These are phyloP conservation scores for Teleogryllus oceanicus DNA, from an alignment of 2,888 invertebrate genomes.

Conservation along the genomic window DNA sequence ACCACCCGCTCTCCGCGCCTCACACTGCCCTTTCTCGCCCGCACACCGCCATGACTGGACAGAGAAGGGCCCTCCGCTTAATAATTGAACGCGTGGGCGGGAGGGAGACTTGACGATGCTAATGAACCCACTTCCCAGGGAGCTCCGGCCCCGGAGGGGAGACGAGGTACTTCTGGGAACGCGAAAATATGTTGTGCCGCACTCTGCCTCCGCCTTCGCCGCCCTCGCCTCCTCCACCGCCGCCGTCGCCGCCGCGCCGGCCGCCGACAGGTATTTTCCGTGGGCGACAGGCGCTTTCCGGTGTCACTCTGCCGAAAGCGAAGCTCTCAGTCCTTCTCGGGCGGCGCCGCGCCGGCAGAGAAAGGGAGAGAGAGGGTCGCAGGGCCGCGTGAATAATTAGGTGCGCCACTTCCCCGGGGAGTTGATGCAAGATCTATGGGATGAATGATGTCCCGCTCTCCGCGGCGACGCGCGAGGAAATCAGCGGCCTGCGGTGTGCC, in stretches of 20 bases:
- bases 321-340: background rate
- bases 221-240: background rate
- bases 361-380: background rate
- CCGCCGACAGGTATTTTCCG: background rate
- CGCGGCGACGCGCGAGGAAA: background rate
- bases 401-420: background rate
- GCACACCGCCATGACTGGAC: background rate
- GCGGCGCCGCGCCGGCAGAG: background rate
- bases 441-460: background rate
- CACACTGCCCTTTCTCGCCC: background rate
- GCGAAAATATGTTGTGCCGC: slow-evolving; percentile 10
- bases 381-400: background rate
- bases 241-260: background rate
- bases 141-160: background rate
- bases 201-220: background rate
- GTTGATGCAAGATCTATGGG: slow-evolving; percentile 2
- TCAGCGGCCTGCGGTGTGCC: too few species aligned
- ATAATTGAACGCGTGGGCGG: background rate
- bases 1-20: background rate
- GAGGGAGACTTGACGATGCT: slow-evolving; percentile 12
- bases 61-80: background rate
- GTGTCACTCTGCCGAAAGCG: background rate
- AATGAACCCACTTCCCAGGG: background rate
- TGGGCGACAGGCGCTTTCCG: background rate
- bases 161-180: slow-evolving; percentile 9